Conservation (phyloP, 2,113 vertebrate genomes). For the Oceanodroma tethys region DNA sequence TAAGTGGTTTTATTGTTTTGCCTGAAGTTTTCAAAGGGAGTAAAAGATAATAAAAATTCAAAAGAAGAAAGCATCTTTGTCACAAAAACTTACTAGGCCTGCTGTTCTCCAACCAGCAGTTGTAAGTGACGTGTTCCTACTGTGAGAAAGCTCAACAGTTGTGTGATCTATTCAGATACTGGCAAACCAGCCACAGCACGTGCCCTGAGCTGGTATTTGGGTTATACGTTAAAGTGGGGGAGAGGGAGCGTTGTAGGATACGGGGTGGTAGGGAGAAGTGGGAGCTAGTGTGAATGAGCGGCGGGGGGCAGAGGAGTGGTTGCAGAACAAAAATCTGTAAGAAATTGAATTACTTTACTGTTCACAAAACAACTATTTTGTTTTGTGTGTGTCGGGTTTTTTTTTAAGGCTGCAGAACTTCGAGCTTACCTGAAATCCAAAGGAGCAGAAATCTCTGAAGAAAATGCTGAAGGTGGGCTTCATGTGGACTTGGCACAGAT, state of each 20-base stretch:
- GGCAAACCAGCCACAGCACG: accelerated
- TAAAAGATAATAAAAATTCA: neutral
- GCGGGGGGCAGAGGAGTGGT: neutral
- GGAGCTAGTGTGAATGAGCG: neutral
- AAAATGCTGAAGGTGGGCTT: slow-evolving; percentile 92
- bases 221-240: neutral
- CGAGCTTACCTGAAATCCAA: slow-evolving; percentile 92
- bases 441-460: slow-evolving; percentile 95
- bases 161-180: neutral
- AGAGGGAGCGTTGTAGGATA: neutral
- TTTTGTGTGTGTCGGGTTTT: neutral
- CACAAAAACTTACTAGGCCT: neutral
- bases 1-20: neutral
- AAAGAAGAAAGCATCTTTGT: neutral
- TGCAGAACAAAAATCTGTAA: neutral
- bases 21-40: neutral
- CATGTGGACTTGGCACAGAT: slow-evolving; percentile 94
- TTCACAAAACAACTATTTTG: neutral
- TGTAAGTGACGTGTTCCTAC: neutral
- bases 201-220: accelerated
- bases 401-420: slow-evolving; percentile 88
- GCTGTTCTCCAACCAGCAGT: neutral
- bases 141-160: neutral
- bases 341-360: neutral
- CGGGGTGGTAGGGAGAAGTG: neutral